phyloP scores from a whole-genome alignment of 1,140 invertebrate species.

The Hylaeus anthracinus region DNA sequence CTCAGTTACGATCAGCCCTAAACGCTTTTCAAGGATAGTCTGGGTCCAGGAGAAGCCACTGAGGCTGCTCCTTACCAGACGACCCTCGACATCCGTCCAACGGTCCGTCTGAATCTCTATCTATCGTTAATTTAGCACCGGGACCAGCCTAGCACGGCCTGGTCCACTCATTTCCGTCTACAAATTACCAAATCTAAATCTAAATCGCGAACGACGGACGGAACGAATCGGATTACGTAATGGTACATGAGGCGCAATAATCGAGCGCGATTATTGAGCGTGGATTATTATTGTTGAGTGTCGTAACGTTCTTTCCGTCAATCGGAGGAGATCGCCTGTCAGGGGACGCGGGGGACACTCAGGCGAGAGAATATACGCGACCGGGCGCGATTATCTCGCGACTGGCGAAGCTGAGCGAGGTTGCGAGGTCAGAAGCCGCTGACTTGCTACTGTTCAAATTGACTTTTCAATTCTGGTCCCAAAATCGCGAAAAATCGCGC shows the following conservation, averaged over 20 bases:
- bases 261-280: slow-evolving; percentile 56
- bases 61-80: slow-evolving; percentile 43
- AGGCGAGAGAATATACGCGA: background rate
- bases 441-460: background rate
- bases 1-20: background rate
- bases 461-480: no score
- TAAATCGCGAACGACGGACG: slow-evolving; percentile 69
- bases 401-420: slow-evolving; percentile 45
- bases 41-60: background rate
- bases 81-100: slow-evolving; percentile 5
- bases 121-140: slow-evolving; percentile 69
- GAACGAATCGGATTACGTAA: slow-evolving; percentile 49
- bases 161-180: slow-evolving; percentile 76
- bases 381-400: slow-evolving; percentile 50
- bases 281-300: slow-evolving; percentile 70
- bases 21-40: slow-evolving; percentile 6
- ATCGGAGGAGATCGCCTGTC: slow-evolving; percentile 23
- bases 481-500: background rate
- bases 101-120: slow-evolving; percentile 53
- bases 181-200: slow-evolving; percentile 79
- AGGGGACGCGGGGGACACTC: background rate
- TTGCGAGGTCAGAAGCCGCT: slow-evolving; percentile 54
- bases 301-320: slow-evolving; percentile 60
- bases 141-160: slow-evolving; percentile 43
- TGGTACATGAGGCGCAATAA: slow-evolving; percentile 54